Base-by-base conservation (phyloP, 2,113 vertebrate species). In the Hepsetus odoe region DNA sequence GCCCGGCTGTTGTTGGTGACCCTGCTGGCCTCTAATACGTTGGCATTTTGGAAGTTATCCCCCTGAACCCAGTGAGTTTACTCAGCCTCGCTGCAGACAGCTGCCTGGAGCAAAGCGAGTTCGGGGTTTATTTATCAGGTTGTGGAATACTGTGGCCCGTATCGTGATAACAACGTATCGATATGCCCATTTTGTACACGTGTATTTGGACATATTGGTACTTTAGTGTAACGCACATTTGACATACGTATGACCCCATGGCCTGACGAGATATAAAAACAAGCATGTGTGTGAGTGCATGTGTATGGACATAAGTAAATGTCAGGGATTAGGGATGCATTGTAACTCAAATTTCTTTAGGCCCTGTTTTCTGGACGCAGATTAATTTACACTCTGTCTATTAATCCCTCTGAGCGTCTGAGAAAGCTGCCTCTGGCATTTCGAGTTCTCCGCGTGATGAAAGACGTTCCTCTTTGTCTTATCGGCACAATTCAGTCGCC, bases 1-100 rank as follows among this genome's bases (percentile, higher is more conserved):
- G n/a, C 77, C 77, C 6, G 11, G 76, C 80, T 91, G 90, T 91
- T 91, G 88, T 86, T 86, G 59, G 89, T 88, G 86, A 90, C 88
- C 68, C 75, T 68, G 46, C 80, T 69, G 83, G 83, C 79, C 55
- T 0, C 70, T 72, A 64, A 85, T 82, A 70, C 85, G 65, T 75
- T 87, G 88, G 84, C 85, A 90, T 92, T 55, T 91, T 82, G 11
- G n/a, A 26, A 80, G 72, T 78, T 74, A 67, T 80, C 65, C 80
- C 51, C 44, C 82, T 42, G 77, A 33, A 79, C 76, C 26, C 5
- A 4, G 64, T 46, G 74, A 74, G 80, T 77, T 81, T 78, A 83
- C 64, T 76, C 74, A 16, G 78, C 56, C 82, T 82, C 64, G 16
- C 38, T 14, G 20, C 28, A 1, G 49, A 55, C 28, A 33, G 20